Conservation (phyloP, 30 jellyfish, hydroid and myxozoan genomes). For the Turritopsis dohrnii region DNA sequence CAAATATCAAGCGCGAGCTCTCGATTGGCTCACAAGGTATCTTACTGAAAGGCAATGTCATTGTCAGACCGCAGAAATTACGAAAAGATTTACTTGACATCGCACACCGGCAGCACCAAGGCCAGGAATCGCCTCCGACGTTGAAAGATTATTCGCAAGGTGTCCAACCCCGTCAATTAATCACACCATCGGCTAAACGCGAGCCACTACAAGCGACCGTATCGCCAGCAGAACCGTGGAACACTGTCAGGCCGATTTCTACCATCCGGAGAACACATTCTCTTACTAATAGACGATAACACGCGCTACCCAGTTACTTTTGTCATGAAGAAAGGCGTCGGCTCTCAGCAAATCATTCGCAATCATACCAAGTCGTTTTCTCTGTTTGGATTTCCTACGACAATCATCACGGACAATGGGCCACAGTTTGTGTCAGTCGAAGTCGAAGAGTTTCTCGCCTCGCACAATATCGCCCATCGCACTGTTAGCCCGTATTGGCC, state of each 20-base stretch:
- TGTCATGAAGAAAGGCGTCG: constrained; percentile 4
- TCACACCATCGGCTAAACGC: neutral
- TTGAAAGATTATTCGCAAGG: neutral
- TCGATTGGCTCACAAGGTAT: too few relatives aligned
- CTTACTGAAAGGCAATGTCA: too few relatives aligned
- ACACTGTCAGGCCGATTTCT: neutral
- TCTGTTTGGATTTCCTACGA: too few relatives aligned
- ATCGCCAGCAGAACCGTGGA: neutral
- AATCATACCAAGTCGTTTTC: too few relatives aligned
- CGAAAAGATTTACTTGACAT: neutral
- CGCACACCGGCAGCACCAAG: constrained; percentile 4
- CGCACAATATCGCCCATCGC: neutral
- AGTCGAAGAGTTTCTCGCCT: too few relatives aligned
- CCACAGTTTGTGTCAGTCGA: too few relatives aligned
- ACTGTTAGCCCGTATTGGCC: constrained; percentile 14
- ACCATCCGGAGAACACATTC: constrained; percentile 1
- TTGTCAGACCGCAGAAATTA: neutral
- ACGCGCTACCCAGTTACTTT: constrained; percentile 4
- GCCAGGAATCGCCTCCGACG: constrained; percentile 1
- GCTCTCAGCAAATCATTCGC: neutral
- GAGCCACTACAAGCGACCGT: neutral
- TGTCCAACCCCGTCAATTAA: constrained; percentile 1
- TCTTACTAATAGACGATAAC: too few relatives aligned
- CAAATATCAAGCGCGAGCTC: too few relatives aligned
- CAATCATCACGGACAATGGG: too few relatives aligned